Evolutionary conservation across 2,797 vertebrate species (phyloP), one percentile per base, ranked within the genome.

Genomic region (Garrulus glandarius): DNA sequence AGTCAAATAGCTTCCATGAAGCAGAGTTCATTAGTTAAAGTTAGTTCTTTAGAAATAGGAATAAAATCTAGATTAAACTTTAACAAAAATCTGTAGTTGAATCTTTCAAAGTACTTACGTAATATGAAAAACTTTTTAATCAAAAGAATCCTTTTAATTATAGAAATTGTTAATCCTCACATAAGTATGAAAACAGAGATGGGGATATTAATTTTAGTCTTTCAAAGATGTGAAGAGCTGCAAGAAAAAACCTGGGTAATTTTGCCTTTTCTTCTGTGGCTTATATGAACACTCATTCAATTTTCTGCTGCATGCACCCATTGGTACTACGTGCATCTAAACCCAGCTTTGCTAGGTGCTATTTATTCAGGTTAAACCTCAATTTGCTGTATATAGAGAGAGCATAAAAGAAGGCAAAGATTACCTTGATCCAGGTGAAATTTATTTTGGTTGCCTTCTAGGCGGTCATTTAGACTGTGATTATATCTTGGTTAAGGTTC

Each of bases 21-120:
- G 15, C 4, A 47, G 12, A 87, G 6, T 77, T 78, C 20, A 59
- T 93, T 93, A 76, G 27, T 44, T 83, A 30, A 2, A 27, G 22
- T 21, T 55, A 61, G n/a, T 34, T 76, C 56, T 75, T 30, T 22
- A 75, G 72, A 95, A 92, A 84, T 7, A 84, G 30, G 13, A 94
- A 81, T 61, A 86, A 77, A 76, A 95, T 36, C 12, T 77, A 83
- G 86, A 83, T 92, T 94, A 83, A 93, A 90, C n/a, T 90, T 93
- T 55, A 41, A 90, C 50, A 63, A 68, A 80, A 32, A 50, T 10
- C 75, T 89, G 11, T n/a, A 64, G 26, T 22, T 69, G 18, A 68
- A 63, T 75, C 30, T 77, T 79, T 46, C 39, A 17, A 83, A 88
- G 36, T 53, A 68, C 53, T 86, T 80, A 15, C 3, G 23, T 30